A percentile compares a stretch with the other conserved stretches of the same genome.
Evolutionary conservation across 2,888 invertebrate species (phyloP).

Genomic region (Pocota personata): DNA sequence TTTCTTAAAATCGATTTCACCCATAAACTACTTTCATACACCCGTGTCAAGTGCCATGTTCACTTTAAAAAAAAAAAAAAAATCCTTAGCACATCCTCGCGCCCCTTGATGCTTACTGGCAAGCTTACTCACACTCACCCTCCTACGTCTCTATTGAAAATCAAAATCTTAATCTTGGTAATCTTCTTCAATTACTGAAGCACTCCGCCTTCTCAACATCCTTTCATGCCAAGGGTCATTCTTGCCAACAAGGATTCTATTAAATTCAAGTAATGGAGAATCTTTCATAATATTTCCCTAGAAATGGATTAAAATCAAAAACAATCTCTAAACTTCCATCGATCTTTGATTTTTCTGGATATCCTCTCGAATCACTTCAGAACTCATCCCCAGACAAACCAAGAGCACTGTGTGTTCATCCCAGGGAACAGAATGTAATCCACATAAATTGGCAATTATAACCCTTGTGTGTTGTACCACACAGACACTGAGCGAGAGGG

Average conservation of each 20-base stretch:
- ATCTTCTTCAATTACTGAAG: slow-evolving; percentile 64
- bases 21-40: no score
- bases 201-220: slow-evolving; percentile 33
- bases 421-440: slow-evolving; percentile 56
- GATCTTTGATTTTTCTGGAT: slow-evolving; percentile 62
- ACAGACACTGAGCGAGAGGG: slow-evolving; percentile 16
- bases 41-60: no score
- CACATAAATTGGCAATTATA: slow-evolving; percentile 73
- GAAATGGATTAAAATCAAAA: slow-evolving; percentile 72
- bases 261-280: slow-evolving; percentile 56
- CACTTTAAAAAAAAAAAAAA: no score
- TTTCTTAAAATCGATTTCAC: no score
- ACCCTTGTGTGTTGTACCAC: slow-evolving; percentile 46
- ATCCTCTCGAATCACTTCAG: background rate
- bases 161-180: slow-evolving; percentile 66
- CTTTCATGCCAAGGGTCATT: slow-evolving; percentile 59
- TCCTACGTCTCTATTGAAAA: slow-evolving; percentile 30
- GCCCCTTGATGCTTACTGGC: background rate
- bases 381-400: slow-evolving; percentile 9
- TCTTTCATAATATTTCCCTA: slow-evolving; percentile 60
- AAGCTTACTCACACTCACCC: slow-evolving; percentile 6
- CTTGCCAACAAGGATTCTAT: slow-evolving; percentile 52
- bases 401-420: background rate
- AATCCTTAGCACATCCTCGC: no score
- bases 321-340: slow-evolving; percentile 65